Evolutionary conservation across 2,113 vertebrate genomes (phyloP).

Genomic region (Hippocampus comes): DNA sequence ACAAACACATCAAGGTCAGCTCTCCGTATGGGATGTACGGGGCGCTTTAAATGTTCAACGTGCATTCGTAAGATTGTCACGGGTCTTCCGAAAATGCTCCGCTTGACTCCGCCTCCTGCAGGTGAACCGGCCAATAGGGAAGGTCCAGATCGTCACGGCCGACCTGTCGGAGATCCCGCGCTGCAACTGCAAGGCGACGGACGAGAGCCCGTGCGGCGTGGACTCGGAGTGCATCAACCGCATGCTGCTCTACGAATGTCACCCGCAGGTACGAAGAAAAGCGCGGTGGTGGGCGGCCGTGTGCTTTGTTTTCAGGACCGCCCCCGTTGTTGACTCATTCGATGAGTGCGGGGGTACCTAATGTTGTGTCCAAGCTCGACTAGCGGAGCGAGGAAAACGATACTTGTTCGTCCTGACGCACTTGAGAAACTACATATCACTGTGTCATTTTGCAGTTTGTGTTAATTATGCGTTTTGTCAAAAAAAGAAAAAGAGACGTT

Average conservation of each 20-base stretch:
- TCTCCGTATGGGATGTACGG: neutral
- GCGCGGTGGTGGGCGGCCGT: neutral
- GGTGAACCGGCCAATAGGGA: conserved; percentile 93
- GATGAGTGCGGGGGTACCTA: neutral
- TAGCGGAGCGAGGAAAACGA: too few species aligned
- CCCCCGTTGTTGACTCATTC: too few species aligned
- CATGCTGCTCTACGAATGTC: conserved; percentile 96
- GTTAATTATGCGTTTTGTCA: neutral
- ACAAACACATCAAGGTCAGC: conserved; percentile 84
- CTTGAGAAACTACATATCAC: too few species aligned
- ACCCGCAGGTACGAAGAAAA: conserved; percentile 77
- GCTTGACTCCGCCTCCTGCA: conserved; percentile 39
- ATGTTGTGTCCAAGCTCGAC: too few species aligned
- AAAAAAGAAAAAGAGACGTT: neutral
- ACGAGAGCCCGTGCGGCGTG: conserved; percentile 91
- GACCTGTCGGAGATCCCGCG: conserved; percentile 93
- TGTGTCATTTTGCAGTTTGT: too few species aligned
- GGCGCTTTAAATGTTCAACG: too few species aligned
- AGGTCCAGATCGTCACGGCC: conserved; percentile 94
- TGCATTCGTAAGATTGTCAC: too few species aligned
- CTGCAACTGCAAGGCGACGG: conserved; percentile 92
- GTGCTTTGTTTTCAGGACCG: neutral
- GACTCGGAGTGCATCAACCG: conserved; percentile 98
- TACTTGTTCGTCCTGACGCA: too few species aligned
- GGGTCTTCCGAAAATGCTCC: neutral